Percentiles rank a stretch among this genome's conserved stretches.
Evolutionary conservation across 1,140 invertebrate species (phyloP).

Genomic region (Chionoecetes opilio): DNA sequence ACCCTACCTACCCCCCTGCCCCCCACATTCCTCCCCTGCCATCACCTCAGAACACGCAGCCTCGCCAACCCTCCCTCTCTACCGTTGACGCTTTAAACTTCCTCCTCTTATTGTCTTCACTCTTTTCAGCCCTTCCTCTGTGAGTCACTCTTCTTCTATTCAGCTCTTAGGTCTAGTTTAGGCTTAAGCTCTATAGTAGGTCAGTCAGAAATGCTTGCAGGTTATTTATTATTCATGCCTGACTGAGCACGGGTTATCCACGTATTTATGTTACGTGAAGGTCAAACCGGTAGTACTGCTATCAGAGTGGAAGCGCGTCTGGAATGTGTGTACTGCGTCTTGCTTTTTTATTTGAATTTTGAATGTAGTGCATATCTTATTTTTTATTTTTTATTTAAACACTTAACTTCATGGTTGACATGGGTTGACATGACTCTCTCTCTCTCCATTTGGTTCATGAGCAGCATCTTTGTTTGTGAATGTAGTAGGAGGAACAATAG

Average conservation of each 20-base stretch:
- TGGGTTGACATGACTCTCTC: no score
- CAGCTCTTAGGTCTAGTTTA: neutral
- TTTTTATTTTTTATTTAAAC: no score
- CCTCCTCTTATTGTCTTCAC: no score
- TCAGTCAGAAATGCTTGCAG: no score
- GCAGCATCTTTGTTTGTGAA: neutral
- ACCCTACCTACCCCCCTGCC: neutral
- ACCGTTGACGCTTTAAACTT: neutral
- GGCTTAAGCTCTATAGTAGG: no score
- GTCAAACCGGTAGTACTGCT: neutral
- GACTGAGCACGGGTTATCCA: neutral
- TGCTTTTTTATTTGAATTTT: no score
- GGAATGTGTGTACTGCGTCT: neutral
- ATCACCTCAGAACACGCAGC: no score
- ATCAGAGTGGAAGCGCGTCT: neutral
- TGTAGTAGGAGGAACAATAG: no score
- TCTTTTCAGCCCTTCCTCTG: no score
- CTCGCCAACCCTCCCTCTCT: no score
- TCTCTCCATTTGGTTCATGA: neutral
- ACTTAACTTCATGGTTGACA: no score
- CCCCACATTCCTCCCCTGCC: neutral
- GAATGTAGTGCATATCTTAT: no score
- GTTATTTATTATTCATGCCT: neutral
- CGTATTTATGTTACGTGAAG: slow-evolving; percentile 27
- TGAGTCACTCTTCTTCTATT: neutral